Evolutionary conservation across 2,113 vertebrate species (phyloP).

Genomic region (Gambusia affinis): DNA sequence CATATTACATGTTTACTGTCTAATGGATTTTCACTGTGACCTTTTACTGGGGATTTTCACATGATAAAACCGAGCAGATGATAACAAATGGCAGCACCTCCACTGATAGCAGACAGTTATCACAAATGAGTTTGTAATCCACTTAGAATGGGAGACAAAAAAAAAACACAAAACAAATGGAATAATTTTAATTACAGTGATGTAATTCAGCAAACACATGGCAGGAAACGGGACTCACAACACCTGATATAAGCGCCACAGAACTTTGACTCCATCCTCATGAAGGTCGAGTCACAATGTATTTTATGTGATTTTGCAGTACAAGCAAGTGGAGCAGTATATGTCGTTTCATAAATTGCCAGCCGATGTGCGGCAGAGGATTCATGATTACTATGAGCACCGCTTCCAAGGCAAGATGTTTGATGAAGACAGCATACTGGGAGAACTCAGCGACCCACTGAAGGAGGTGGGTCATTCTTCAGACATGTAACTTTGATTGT

Average conservation of each 20-base stretch:
- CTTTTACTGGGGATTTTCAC: conserved; percentile 59
- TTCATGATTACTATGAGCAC: conserved; percentile 98
- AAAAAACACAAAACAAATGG: conserved; percentile 19
- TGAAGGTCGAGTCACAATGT: conserved; percentile 24
- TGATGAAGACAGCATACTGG: conserved; percentile 95
- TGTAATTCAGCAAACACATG: conserved; percentile 53
- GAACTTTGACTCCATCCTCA: conserved; percentile 1
- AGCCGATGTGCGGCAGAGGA: conserved; percentile 94
- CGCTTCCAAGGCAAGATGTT: conserved; percentile 99
- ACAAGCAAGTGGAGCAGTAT: conserved; percentile 99
- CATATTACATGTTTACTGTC: conserved; percentile 58
- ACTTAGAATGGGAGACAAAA: conserved; percentile 31
- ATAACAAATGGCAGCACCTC: conserved; percentile 53
- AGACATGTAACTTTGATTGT: background rate
- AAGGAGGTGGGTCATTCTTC: conserved; percentile 84
- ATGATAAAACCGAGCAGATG: conserved; percentile 59
- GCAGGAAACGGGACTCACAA: conserved; percentile 41
- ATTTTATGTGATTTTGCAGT: conserved; percentile 78
- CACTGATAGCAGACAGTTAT: conserved; percentile 50
- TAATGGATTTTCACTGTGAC: conserved; percentile 56
- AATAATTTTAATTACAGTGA: conserved; percentile 37
- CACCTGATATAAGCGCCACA: conserved; percentile 11
- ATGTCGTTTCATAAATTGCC: conserved; percentile 99
- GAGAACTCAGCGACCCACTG: conserved; percentile 97
- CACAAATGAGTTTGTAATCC: conserved; percentile 72